phyloP scores from a whole-genome alignment of 2,888 invertebrate genomes.

The Papilio protenor region DNA sequence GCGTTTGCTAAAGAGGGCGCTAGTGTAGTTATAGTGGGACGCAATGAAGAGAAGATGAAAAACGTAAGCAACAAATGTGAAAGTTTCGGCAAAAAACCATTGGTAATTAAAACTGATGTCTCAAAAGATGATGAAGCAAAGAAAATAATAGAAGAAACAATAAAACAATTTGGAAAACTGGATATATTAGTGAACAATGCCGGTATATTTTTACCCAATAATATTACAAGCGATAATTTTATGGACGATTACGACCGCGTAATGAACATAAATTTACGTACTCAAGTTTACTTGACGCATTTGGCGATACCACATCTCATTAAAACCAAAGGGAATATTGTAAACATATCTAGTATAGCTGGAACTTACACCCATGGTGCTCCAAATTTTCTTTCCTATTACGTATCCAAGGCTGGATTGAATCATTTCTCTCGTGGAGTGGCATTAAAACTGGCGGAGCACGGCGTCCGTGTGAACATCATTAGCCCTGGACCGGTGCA shows the following conservation, averaged over 20 bases:
- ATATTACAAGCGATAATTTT: conserved; percentile 49
- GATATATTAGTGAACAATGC: conserved; percentile 62
- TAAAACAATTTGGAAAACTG: conserved; percentile 54
- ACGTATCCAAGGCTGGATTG: conserved; percentile 56
- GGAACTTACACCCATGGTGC: conserved; percentile 3
- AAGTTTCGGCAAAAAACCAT: conserved; percentile 46
- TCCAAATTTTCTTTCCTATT: conserved; percentile 79
- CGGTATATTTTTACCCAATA: conserved; percentile 46
- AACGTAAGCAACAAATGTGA: conserved; percentile 49
- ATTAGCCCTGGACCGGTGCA: conserved; percentile 54
- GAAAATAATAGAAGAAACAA: conserved; percentile 50
- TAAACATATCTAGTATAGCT: conserved; percentile 92
- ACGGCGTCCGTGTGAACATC: conserved; percentile 87
- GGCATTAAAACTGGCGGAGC: conserved; percentile 87
- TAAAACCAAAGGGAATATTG: conserved; percentile 84
- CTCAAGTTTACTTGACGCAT: conserved; percentile 50
- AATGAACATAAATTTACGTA: conserved; percentile 52
- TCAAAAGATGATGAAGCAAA: conserved; percentile 52
- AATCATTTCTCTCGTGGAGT: conserved; percentile 55
- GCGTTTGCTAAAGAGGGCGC: conserved; percentile 56
- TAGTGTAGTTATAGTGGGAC: conserved; percentile 53
- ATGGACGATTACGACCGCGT: conserved; percentile 53
- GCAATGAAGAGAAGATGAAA: conserved; percentile 53
- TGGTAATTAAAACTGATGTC: conserved; percentile 55
- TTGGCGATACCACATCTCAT: conserved; percentile 52